These are phyloP conservation scores for Heteromurus nitidus DNA, from an alignment of 2,888 invertebrate genomes.

Conservation along the genomic window DNA sequence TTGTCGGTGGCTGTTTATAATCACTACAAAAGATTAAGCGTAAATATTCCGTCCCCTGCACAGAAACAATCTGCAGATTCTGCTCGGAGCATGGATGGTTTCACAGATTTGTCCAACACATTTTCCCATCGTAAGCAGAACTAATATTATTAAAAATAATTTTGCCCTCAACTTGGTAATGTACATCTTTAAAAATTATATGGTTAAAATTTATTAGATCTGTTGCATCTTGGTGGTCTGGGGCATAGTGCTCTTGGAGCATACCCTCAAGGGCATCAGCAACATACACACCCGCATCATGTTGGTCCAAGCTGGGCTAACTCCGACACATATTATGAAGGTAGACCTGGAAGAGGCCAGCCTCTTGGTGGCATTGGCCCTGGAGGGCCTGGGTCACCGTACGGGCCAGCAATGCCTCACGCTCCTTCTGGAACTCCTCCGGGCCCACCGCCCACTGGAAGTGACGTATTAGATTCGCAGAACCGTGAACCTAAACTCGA, in stretches of 20 bases:
- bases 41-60: constrained; percentile 84
- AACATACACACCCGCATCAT: constrained; percentile 68
- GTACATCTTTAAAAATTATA: constrained; percentile 1
- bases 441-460: constrained; percentile 75
- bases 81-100: constrained; percentile 72
- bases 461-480: constrained; percentile 88
- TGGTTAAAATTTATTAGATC: constrained; percentile 81
- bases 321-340: constrained; percentile 73
- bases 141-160: background rate
- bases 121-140: constrained; percentile 68
- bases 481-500: constrained; percentile 80
- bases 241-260: constrained; percentile 81
- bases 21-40: constrained; percentile 98
- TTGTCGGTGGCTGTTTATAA: constrained; percentile 98
- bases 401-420: constrained; percentile 57
- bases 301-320: constrained; percentile 73
- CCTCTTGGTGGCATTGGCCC: constrained; percentile 55
- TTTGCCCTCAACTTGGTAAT: background rate
- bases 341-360: constrained; percentile 64
- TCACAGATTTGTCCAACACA: constrained; percentile 72
- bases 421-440: constrained; percentile 54
- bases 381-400: constrained; percentile 63
- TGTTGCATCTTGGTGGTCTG: constrained; percentile 89
- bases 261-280: constrained; percentile 72
- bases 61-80: constrained; percentile 65